Conservation (phyloP, 30 jellyfish, hydroid and myxozoan species). For the Catostylus mosaicus region DNA sequence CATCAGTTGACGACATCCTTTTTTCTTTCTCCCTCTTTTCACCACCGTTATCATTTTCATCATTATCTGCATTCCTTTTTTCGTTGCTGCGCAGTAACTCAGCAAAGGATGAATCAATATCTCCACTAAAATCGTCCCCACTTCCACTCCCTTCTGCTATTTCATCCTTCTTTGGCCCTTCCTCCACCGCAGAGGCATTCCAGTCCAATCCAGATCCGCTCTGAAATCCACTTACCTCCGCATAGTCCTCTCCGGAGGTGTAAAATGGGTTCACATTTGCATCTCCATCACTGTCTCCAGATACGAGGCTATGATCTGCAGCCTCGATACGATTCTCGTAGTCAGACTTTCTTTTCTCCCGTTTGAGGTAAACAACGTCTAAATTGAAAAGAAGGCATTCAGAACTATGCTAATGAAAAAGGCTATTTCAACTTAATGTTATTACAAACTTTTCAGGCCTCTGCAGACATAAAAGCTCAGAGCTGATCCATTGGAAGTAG, state of each 20-base stretch:
- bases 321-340: slow-evolving; percentile 15
- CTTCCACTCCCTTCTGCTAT: slow-evolving; percentile 18
- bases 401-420: too few relatives aligned
- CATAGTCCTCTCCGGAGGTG: slow-evolving; percentile 31
- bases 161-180: background rate
- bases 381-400: too few relatives aligned
- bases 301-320: background rate
- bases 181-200: background rate
- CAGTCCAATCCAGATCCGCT: slow-evolving; percentile 8
- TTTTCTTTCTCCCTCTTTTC: background rate
- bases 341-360: slow-evolving; percentile 42
- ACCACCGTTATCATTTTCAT: background rate
- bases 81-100: slow-evolving; percentile 23
- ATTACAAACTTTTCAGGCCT: too few relatives aligned
- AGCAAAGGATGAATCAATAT: slow-evolving; percentile 52
- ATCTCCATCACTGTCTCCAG: background rate
- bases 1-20: background rate
- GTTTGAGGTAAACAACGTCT: slow-evolving; percentile 4
- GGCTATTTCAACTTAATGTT: too few relatives aligned
- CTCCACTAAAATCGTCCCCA: slow-evolving; percentile 20
- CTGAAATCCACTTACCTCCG: slow-evolving; percentile 15
- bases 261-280: background rate
- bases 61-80: slow-evolving; percentile 3
- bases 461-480: too few relatives aligned
- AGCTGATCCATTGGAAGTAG: too few relatives aligned